Conservation (phyloP, 2,113 vertebrate genomes). For the Prinia subflava region DNA sequence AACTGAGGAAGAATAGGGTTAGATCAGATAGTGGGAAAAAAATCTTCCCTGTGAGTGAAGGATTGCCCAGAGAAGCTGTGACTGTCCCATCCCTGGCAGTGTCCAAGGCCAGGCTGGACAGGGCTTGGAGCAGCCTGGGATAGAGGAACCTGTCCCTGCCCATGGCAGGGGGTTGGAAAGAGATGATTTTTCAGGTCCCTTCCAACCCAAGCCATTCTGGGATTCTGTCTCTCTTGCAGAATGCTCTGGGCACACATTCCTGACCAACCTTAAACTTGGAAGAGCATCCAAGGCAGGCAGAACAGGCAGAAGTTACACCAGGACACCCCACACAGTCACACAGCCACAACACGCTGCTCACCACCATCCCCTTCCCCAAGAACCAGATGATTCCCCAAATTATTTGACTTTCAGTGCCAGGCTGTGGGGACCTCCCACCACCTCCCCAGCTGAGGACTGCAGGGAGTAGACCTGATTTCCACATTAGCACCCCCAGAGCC, state of each 20-base stretch:
- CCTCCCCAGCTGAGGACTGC: neutral
- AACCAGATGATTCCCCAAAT: neutral
- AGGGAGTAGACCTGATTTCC: neutral
- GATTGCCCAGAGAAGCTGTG: neutral
- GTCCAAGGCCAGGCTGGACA: neutral
- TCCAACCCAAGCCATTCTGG: neutral
- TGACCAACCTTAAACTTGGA: neutral
- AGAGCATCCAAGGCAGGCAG: neutral
- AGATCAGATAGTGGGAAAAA: neutral
- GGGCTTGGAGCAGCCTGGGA: accelerated
- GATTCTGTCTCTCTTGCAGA: neutral
- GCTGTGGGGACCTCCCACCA: neutral
- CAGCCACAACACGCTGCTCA: accelerated
- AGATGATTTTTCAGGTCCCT: neutral
- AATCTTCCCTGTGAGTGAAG: neutral
- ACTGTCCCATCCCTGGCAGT: neutral
- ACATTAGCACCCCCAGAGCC: neutral
- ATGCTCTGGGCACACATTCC: neutral
- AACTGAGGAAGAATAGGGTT: neutral
- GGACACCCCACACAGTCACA: neutral
- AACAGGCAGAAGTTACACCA: neutral
- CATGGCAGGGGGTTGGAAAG: neutral
- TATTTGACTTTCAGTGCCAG: neutral
- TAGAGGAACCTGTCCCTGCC: neutral
- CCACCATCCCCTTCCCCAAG: neutral